These are phyloP conservation scores for Digitonthophagus gazella DNA, from an alignment of 2,888 invertebrate species.

Conservation along the genomic window DNA sequence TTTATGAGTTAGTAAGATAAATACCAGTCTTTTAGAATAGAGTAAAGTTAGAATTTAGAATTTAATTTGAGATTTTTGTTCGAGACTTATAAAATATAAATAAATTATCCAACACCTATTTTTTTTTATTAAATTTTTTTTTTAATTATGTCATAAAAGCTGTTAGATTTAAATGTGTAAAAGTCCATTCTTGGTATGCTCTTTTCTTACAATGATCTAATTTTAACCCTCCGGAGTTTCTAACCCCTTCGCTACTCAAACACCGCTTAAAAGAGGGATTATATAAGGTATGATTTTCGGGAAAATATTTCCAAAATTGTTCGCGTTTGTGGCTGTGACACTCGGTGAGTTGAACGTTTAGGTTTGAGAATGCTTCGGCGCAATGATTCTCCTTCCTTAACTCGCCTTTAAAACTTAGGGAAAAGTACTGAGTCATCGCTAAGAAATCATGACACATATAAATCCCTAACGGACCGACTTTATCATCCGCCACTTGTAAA, in stretches of 20 bases:
- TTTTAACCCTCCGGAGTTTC: slow-evolving; percentile 44
- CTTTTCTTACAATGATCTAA: slow-evolving; percentile 42
- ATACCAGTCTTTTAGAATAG: no score
- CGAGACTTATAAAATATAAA: no score
- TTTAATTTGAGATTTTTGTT: no score
- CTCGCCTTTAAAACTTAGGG: slow-evolving; percentile 67
- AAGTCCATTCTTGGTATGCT: slow-evolving; percentile 46
- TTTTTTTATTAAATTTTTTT: background rate
- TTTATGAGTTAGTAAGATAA: no score
- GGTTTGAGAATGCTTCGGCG: slow-evolving; percentile 59
- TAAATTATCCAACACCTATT: background rate
- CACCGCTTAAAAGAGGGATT: slow-evolving; percentile 46
- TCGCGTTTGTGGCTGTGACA: slow-evolving; percentile 52
- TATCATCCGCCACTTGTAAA: slow-evolving; percentile 67
- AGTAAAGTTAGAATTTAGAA: no score
- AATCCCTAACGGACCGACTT: slow-evolving; percentile 64
- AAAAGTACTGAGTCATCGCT: slow-evolving; percentile 72
- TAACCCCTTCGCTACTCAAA: slow-evolving; percentile 46
- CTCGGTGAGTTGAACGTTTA: slow-evolving; percentile 53
- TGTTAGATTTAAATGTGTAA: slow-evolving; percentile 44
- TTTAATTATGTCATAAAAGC: slow-evolving; percentile 27
- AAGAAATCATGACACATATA: slow-evolving; percentile 71
- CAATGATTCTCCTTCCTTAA: slow-evolving; percentile 76
- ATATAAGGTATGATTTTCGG: slow-evolving; percentile 44
- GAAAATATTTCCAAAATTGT: slow-evolving; percentile 46